A percentile compares a stretch with the other conserved stretches of the same genome.
phyloP scores from a whole-genome alignment of 1,140 invertebrate genomes.

The Popillia japonica region DNA sequence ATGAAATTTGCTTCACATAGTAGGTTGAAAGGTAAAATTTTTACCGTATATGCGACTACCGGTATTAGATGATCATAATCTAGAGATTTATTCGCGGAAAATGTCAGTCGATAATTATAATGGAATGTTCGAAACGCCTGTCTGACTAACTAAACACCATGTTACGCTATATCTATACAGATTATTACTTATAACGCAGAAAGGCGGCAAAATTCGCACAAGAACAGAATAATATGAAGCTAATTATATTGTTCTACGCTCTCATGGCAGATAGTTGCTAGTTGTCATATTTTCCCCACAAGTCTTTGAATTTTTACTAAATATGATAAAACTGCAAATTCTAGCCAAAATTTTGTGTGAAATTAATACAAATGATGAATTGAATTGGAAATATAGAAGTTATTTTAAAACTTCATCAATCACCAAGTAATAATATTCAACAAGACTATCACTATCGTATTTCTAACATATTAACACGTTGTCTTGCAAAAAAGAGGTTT shows the following conservation, averaged over 20 bases:
- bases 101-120: slow-evolving; percentile 15
- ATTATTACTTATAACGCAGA: not conserved
- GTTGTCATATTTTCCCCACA: too few relatives aligned
- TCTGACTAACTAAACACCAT: not conserved
- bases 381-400: too few relatives aligned
- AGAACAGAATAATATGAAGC: not conserved
- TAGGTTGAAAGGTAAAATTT: not conserved
- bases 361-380: too few relatives aligned
- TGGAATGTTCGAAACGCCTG: not conserved
- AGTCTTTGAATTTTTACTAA: too few relatives aligned
- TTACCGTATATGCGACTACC: not conserved
- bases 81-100: not conserved
- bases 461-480: not conserved
- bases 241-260: not conserved
- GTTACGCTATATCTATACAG: not conserved
- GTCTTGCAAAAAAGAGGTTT: not conserved
- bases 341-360: too few relatives aligned
- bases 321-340: too few relatives aligned
- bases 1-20: not conserved
- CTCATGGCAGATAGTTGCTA: not conserved
- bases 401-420: too few relatives aligned
- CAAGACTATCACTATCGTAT: not conserved
- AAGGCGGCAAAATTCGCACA: not conserved
- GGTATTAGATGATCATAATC: not conserved
- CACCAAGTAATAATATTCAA: too few relatives aligned